A percentile compares a stretch with the other conserved stretches of the same genome.
Conservation (phyloP, 1,140 invertebrate genomes). For the Dreissena polymorpha region DNA sequence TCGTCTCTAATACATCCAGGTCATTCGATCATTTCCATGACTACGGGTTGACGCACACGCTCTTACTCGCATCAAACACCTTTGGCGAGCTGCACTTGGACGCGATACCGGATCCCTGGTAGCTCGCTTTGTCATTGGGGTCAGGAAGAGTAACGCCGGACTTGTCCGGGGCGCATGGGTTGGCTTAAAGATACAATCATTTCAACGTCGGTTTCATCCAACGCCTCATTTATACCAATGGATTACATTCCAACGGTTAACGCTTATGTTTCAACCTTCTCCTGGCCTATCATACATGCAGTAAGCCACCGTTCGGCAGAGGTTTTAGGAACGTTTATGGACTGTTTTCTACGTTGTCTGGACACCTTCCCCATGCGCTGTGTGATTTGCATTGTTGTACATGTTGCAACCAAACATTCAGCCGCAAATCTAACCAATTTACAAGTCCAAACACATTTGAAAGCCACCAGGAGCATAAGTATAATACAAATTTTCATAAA, state of each 20-base stretch:
- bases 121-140: conserved; percentile 13
- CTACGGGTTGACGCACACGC: conserved; percentile 30
- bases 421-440: no score
- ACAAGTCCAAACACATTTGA: no score
- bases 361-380: no score
- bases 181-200: conserved; percentile 20
- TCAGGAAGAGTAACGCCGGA: conserved; percentile 31
- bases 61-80: conserved; percentile 40
- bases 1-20: neutral
- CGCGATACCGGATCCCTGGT: conserved; percentile 13
- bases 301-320: neutral
- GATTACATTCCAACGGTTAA: neutral
- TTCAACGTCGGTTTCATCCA: conserved; percentile 4
- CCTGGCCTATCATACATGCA: neutral
- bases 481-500: neutral
- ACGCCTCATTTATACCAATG: neutral
- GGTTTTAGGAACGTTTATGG: neutral
- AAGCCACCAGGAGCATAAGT: no score
- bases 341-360: neutral
- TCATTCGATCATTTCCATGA: neutral
- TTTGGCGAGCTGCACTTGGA: conserved; percentile 5
- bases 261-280: neutral
- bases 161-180: conserved; percentile 46
- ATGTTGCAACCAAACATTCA: no score
- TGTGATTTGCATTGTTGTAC: no score